Evolutionary conservation across 2,888 invertebrate genomes (phyloP), one percentile per base, ranked within the genome.

Genomic region (Xylocampa areola): DNA sequence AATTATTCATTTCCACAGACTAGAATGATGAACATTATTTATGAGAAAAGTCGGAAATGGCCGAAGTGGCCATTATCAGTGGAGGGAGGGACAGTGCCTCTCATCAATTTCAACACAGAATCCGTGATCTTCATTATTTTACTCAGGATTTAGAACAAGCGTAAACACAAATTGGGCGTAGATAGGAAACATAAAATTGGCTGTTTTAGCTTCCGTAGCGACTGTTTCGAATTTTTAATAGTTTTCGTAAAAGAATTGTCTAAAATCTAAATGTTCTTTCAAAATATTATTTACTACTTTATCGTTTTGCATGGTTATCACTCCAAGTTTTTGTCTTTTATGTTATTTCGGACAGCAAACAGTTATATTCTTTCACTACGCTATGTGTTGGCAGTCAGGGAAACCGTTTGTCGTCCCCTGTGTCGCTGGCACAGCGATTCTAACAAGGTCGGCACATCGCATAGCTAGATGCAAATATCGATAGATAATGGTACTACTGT

Each of bases 51-150:
- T 69, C 79, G 73, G 74, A 73, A 73, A 68, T 65, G 57, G 23
- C 55, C 61, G 65, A 77, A 77, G 75, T 76, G 70, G 62, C 65
- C 70, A 80, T 80, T 80, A 78, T 76, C 62, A 61, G 47, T 29
- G 61, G 17, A 44, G 68, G 70, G 76, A 75, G 66, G 60, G 16
- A 57, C 59, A 55, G 57, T 35, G 50, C 54, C 66, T 65, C 54
- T 74, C 63, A 70, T 74, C 60, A 55, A 58, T 71, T 68, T 61
- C 43, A 50, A 39, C 45, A 27, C 40, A 51, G 36, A 43, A 67
- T 62, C 63, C 37, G 44, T 53, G 64, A 64, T 68, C 65, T 65
- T 49, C 58, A 57, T 58, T 58, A 62, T 63, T 59, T 63, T 43
- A 52, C 43, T 55, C 32, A 16, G 36, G 27, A 40, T 40, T 58